These are phyloP conservation scores for Chrysolophus pictus DNA, from an alignment of 2,797 vertebrate genomes.

Conservation along the genomic window DNA sequence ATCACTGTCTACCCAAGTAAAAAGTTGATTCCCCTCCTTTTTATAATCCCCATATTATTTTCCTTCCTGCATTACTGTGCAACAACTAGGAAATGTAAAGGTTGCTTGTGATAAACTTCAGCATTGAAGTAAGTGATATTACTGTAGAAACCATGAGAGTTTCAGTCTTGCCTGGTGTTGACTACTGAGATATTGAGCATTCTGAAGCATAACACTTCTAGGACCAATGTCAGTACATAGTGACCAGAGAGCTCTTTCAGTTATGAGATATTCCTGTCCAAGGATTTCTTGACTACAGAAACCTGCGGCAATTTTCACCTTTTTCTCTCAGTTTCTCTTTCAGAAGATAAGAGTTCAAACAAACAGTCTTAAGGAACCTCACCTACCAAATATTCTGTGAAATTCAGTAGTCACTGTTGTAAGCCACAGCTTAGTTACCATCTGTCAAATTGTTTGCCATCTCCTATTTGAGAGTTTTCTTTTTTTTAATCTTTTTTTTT, in stretches of 20 bases:
- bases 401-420: neutral
- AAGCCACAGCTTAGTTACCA: neutral
- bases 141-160: neutral
- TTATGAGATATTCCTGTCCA: neutral
- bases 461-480: neutral
- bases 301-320: too few relatives aligned
- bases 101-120: neutral
- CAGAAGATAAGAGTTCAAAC: neutral
- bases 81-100: neutral
- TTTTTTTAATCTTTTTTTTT: neutral
- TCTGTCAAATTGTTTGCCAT: neutral
- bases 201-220: neutral
- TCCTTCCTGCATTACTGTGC: neutral
- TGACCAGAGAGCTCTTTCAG: neutral
- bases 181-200: neutral
- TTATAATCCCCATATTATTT: neutral
- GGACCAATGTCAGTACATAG: neutral
- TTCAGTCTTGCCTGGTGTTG: neutral
- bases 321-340: neutral
- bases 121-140: neutral
- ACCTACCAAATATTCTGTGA: neutral
- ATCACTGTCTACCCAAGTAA: neutral
- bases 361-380: neutral
- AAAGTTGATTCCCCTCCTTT: neutral
- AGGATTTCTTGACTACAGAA: neutral